A percentile compares a stretch with the other conserved stretches of the same genome.
phyloP scores from a whole-genome alignment of 2,797 vertebrate genomes.

The Eulemur rubriventer region DNA sequence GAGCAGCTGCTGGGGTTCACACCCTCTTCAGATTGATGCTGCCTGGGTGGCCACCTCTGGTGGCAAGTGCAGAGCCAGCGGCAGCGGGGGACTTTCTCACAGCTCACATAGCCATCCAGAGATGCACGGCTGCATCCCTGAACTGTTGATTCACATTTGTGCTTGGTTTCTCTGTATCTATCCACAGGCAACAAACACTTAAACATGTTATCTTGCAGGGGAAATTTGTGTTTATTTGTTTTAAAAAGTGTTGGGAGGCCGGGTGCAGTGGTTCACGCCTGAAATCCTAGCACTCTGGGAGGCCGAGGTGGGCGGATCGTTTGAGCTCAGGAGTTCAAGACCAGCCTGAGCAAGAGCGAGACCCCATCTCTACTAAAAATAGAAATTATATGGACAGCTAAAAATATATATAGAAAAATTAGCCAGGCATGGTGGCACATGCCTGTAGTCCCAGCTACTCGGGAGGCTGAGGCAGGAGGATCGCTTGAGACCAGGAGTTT shows the following conservation, averaged over 20 bases:
- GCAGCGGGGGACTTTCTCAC: background rate
- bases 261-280: fast-evolving
- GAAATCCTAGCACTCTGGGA: too few relatives aligned
- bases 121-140: constrained; percentile 23
- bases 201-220: constrained; percentile 19
- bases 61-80: background rate
- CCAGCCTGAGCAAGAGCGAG: too few relatives aligned
- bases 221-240: constrained; percentile 44
- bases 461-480: too few relatives aligned
- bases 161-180: constrained; percentile 38
- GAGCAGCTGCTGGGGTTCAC: constrained; percentile 98
- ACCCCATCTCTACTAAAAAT: too few relatives aligned
- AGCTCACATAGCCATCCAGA: background rate
- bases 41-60: constrained; percentile 21
- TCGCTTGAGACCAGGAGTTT: too few relatives aligned
- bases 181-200: constrained; percentile 51
- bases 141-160: constrained; percentile 43
- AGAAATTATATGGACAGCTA: too few relatives aligned
- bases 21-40: constrained; percentile 89
- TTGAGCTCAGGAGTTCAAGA: too few relatives aligned
- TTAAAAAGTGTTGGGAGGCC: constrained; percentile 49
- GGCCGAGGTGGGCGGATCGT: fast-evolving
- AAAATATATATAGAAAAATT: too few relatives aligned
- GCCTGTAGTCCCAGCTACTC: too few relatives aligned
- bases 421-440: too few relatives aligned